Conservation (phyloP, 2,888 invertebrate genomes). For the Agriopis marginaria region DNA sequence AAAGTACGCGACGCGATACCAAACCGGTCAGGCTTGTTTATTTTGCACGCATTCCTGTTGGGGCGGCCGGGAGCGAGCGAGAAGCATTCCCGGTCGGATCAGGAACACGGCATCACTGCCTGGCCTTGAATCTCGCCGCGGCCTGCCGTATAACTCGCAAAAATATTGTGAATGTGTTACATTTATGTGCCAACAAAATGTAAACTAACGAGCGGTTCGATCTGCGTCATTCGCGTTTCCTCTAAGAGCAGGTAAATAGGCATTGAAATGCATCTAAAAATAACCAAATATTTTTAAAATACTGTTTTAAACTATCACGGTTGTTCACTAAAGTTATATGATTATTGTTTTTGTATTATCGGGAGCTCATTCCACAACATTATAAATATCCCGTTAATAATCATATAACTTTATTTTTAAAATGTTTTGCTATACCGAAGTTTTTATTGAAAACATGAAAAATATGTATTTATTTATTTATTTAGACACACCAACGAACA, state of each 20-base stretch:
- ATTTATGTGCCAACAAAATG: constrained; percentile 53
- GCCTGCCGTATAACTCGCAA: constrained; percentile 49
- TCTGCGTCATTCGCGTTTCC: constrained; percentile 54
- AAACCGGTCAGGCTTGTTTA: constrained; percentile 83
- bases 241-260: constrained; percentile 43
- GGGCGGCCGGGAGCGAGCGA: constrained; percentile 74
- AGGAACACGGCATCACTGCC: constrained; percentile 67
- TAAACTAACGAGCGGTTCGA: constrained; percentile 53
- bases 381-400: no score
- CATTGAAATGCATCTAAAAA: constrained; percentile 32
- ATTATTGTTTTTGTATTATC: no score
- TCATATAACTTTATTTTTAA: no score
- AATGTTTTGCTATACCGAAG: constrained; percentile 21
- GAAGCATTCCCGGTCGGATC: constrained; percentile 74
- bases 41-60: constrained; percentile 84
- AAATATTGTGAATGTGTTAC: constrained; percentile 60
- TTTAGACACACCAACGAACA: no score
- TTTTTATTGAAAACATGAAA: constrained; percentile 5
- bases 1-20: constrained; percentile 74
- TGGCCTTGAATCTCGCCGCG: constrained; percentile 75
- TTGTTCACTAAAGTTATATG: no score
- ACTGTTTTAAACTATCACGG: no score
- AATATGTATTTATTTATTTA: no score
- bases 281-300: constrained; percentile 28
- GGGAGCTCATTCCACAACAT: no score